Percentiles rank a stretch among this genome's conserved stretches.
Conservation (phyloP, 2,797 vertebrate species). For the Dipus sagitta region DNA sequence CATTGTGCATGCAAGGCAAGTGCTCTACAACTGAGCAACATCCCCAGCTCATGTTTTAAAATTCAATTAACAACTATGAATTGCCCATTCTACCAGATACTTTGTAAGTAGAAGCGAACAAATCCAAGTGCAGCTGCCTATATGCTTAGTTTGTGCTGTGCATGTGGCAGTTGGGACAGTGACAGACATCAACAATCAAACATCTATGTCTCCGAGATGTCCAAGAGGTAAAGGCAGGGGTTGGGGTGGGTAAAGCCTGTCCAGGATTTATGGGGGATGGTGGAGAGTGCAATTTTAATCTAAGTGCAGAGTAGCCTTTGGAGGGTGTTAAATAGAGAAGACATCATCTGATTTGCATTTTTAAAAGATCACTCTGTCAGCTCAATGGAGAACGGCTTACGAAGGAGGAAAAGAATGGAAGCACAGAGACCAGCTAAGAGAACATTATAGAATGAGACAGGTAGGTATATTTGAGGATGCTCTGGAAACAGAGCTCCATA, state of each 20-base stretch:
- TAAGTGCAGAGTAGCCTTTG: constrained; percentile 28
- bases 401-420: background rate
- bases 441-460: background rate
- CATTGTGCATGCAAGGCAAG: background rate
- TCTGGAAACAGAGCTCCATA: background rate
- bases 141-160: background rate
- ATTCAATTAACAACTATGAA: background rate
- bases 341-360: constrained; percentile 49
- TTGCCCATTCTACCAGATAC: background rate
- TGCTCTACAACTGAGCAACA: background rate
- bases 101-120: background rate
- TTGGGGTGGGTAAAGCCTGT: background rate
- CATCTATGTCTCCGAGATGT: background rate
- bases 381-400: constrained; percentile 28
- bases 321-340: constrained; percentile 41
- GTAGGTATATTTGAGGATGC: background rate
- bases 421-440: background rate
- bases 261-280: background rate
- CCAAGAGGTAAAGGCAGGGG: background rate
- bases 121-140: background rate
- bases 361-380: constrained; percentile 52
- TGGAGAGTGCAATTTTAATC: constrained; percentile 7
- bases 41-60: background rate
- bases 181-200: background rate
- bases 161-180: background rate